Conservation (phyloP, 2,888 invertebrate species). For the Tromatobia lineatoria region DNA sequence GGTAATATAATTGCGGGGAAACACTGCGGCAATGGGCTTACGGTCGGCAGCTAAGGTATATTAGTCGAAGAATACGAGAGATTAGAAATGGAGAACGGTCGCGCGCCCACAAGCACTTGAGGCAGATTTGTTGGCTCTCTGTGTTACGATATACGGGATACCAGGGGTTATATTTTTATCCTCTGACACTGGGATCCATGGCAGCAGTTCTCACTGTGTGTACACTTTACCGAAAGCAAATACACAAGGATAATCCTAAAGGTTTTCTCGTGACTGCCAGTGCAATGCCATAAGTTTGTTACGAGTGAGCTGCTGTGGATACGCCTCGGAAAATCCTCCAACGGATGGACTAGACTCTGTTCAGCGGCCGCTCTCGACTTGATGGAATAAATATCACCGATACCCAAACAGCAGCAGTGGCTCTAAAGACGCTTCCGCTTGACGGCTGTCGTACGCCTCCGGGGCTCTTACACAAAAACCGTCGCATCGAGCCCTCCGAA, state of each 20-base stretch:
- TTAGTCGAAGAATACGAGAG: constrained; percentile 47
- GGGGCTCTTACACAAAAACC: constrained; percentile 56
- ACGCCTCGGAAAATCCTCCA: constrained; percentile 4
- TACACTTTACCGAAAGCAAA: constrained; percentile 48
- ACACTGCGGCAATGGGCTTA: constrained; percentile 67
- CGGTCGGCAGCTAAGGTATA: constrained; percentile 33
- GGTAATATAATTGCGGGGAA: constrained; percentile 67
- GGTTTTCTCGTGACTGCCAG: constrained; percentile 67
- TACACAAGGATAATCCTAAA: constrained; percentile 45
- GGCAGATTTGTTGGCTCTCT: constrained; percentile 41
- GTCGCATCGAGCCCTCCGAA: neutral
- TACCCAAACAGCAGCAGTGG: constrained; percentile 56
- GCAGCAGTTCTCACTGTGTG: neutral
- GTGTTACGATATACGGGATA: constrained; percentile 30
- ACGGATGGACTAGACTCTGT: constrained; percentile 2
- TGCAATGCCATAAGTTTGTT: constrained; percentile 66
- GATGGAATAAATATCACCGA: constrained; percentile 40
- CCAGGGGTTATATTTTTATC: neutral
- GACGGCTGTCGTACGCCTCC: constrained; percentile 66
- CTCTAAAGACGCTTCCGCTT: constrained; percentile 60
- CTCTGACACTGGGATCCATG: neutral
- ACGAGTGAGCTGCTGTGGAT: constrained; percentile 59
- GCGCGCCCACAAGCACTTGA: constrained; percentile 43
- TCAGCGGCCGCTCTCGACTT: constrained; percentile 10
- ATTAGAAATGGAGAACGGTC: constrained; percentile 69